These are phyloP conservation scores for Gallinago paraguaiae DNA, from an alignment of 2,113 vertebrate species.

Conservation along the genomic window DNA sequence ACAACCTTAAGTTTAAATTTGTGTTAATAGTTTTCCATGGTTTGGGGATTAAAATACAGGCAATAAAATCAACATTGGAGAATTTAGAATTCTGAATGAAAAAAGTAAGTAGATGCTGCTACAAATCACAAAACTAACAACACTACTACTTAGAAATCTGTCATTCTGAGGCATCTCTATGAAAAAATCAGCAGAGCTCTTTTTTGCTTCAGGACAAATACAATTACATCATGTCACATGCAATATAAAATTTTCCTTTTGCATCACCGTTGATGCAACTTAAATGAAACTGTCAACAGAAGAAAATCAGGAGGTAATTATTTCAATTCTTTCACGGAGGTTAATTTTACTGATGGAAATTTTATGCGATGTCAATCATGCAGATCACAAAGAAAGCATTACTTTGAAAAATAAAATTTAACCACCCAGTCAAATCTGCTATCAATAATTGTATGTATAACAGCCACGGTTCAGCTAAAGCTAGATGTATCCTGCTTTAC, in stretches of 20 bases:
- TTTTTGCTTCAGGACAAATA: background rate
- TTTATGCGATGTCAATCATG: background rate
- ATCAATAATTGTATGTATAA: background rate
- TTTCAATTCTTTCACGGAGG: background rate
- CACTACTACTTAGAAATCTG: background rate
- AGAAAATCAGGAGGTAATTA: background rate
- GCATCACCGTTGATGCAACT: background rate
- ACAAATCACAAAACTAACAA: background rate
- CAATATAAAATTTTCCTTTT: background rate
- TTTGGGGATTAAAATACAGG: background rate
- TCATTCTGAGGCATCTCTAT: background rate
- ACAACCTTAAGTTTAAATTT: background rate
- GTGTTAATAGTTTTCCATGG: background rate
- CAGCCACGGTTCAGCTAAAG: background rate
- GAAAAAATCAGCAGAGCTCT: background rate
- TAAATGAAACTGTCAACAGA: background rate
- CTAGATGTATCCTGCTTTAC: background rate
- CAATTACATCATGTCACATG: background rate
- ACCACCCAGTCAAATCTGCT: background rate
- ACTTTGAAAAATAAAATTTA: background rate
- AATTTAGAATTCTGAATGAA: background rate
- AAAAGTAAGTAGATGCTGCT: background rate
- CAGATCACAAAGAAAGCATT: background rate
- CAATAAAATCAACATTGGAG: background rate
- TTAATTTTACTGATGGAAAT: background rate